phyloP scores from a whole-genome alignment of 2,113 vertebrate genomes.

The Tympanuchus pallidicinctus region DNA sequence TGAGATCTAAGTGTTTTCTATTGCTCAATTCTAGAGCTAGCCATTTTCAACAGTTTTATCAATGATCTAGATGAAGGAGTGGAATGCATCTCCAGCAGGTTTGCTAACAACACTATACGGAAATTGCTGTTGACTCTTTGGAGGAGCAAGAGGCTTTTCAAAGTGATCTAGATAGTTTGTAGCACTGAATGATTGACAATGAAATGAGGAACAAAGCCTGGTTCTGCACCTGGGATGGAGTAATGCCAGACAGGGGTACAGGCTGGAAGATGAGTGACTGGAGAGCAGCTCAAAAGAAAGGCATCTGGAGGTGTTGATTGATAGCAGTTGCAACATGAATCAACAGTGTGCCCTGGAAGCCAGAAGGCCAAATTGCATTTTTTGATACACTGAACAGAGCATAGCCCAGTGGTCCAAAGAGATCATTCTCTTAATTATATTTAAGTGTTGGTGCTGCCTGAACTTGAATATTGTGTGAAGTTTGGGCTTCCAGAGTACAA shows the following conservation, averaged over 20 bases:
- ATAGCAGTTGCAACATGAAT: neutral
- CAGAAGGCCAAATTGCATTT: neutral
- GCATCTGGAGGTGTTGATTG: neutral
- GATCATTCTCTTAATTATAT: neutral
- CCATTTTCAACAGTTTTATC: neutral
- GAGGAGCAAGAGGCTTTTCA: neutral
- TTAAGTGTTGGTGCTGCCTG: neutral
- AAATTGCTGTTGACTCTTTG: neutral
- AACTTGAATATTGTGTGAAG: neutral
- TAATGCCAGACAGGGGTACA: neutral
- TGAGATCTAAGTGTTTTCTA: neutral
- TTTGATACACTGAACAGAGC: neutral
- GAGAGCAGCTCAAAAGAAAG: neutral
- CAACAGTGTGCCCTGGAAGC: neutral
- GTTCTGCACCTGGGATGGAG: neutral
- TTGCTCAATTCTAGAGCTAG: neutral
- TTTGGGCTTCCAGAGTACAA: neutral
- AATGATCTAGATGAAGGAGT: neutral
- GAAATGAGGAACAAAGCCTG: neutral
- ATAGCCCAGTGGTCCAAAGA: neutral
- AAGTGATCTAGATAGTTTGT: neutral
- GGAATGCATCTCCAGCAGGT: neutral
- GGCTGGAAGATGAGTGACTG: neutral
- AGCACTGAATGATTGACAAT: neutral
- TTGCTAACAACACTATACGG: neutral